phyloP scores from a whole-genome alignment of 1,140 invertebrate species.

The Drosophila tropicalis region DNA sequence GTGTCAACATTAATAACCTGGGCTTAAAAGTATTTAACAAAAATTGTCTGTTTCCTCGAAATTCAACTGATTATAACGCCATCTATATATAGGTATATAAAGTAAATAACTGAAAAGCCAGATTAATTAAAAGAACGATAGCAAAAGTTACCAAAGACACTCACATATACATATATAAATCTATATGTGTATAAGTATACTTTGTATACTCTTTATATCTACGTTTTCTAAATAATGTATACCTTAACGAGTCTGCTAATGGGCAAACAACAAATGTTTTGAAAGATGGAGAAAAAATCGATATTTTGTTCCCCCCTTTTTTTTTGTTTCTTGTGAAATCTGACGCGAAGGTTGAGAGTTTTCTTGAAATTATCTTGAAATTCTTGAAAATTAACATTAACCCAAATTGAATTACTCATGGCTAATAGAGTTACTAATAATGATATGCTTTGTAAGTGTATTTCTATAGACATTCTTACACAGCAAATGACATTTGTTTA shows the following conservation, averaged over 20 bases:
- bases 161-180: conserved; percentile 13
- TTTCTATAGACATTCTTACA: neutral
- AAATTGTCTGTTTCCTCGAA: conserved; percentile 31
- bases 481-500: neutral
- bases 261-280: conserved; percentile 47
- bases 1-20: conserved; percentile 29
- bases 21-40: conserved; percentile 32
- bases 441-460: neutral
- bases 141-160: conserved; percentile 17
- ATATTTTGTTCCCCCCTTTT: conserved; percentile 32
- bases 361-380: too few relatives aligned
- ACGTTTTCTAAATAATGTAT: conserved; percentile 16
- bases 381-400: conserved; percentile 14
- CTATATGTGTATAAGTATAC: conserved; percentile 2
- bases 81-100: conserved; percentile 31
- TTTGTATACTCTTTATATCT: conserved; percentile 8
- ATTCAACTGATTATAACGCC: conserved; percentile 58
- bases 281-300: conserved; percentile 58
- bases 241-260: conserved; percentile 56
- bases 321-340: neutral
- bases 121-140: conserved; percentile 39
- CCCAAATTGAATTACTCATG: conserved; percentile 1
- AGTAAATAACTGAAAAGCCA: conserved; percentile 39
- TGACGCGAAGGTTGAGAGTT: conserved; percentile 28
- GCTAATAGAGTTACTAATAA: neutral